Percentiles rank a stretch among this genome's conserved stretches.
These are phyloP conservation scores for Aix galericulata DNA, from an alignment of 2,113 vertebrate genomes.

Conservation along the genomic window DNA sequence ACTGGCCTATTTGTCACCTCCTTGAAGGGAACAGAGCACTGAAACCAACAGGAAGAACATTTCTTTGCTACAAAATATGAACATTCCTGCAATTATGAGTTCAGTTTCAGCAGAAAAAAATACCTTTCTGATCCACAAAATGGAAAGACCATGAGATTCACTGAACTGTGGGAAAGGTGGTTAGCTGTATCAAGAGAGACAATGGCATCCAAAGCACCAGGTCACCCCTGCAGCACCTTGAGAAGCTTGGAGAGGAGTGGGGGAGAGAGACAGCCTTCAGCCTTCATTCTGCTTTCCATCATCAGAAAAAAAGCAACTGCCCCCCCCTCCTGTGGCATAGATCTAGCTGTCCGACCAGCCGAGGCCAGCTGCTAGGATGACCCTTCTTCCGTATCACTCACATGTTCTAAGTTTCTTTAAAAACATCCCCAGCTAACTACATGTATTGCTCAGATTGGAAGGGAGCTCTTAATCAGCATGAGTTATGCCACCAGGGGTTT, in stretches of 20 bases:
- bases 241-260: not conserved
- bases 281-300: not conserved
- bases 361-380: not conserved
- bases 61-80: not conserved
- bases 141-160: not conserved
- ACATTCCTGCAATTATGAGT: not conserved
- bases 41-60: not conserved
- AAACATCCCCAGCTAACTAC: not conserved
- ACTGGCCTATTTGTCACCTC: not conserved
- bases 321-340: accelerated
- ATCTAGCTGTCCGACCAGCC: accelerated
- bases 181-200: not conserved
- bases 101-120: not conserved
- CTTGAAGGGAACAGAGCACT: not conserved
- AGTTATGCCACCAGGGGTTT: not conserved
- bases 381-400: not conserved
- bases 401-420: not conserved
- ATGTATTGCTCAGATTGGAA: not conserved
- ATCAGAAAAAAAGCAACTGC: not conserved
- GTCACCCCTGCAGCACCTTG: not conserved
- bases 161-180: not conserved
- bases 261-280: not conserved
- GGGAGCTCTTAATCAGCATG: not conserved
- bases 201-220: not conserved
- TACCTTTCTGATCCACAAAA: not conserved